A percentile compares a stretch with the other conserved stretches of the same genome.
phyloP scores from a whole-genome alignment of 2,797 vertebrate genomes.

The Hypotaenidia philippensis region DNA sequence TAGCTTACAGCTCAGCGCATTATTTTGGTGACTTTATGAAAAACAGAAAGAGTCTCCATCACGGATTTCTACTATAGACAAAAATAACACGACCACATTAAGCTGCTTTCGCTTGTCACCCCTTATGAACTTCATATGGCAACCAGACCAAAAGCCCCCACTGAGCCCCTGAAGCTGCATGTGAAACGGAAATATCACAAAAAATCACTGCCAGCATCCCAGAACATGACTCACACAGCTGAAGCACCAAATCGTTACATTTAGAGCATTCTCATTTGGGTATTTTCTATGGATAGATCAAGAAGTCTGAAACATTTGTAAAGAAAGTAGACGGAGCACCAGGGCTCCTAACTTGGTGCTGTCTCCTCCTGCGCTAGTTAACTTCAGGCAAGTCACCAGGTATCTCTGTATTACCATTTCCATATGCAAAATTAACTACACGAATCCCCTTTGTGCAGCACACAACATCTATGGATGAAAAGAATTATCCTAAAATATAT shows the following conservation, averaged over 20 bases:
- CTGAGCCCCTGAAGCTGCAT: slow-evolving; percentile 54
- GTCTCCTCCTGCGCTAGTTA: neutral
- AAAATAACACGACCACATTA: slow-evolving; percentile 60
- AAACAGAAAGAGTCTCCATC: slow-evolving; percentile 37
- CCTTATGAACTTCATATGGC: slow-evolving; percentile 63
- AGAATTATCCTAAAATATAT: slow-evolving; percentile 19
- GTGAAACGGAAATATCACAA: slow-evolving; percentile 57
- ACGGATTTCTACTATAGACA: slow-evolving; percentile 10
- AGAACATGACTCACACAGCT: slow-evolving; percentile 56
- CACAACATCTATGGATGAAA: slow-evolving; percentile 6
- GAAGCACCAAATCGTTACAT: slow-evolving; percentile 23
- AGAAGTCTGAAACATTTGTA: neutral
- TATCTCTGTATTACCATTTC: slow-evolving; percentile 5
- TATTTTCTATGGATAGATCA: neutral
- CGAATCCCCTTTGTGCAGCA: slow-evolving; percentile 24
- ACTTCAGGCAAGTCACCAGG: neutral
- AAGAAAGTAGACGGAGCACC: neutral
- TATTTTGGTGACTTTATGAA: slow-evolving; percentile 29
- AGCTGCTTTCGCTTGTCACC: slow-evolving; percentile 56
- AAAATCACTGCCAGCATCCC: slow-evolving; percentile 31
- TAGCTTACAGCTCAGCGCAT: neutral
- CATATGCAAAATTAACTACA: slow-evolving; percentile 51
- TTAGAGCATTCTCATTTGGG: neutral
- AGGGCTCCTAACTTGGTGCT: neutral
- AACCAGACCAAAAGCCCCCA: slow-evolving; percentile 54